Percentiles rank a stretch among this genome's conserved stretches.
Evolutionary conservation across 2,888 invertebrate species (phyloP).

Genomic region (Apocheima hispidaria): DNA sequence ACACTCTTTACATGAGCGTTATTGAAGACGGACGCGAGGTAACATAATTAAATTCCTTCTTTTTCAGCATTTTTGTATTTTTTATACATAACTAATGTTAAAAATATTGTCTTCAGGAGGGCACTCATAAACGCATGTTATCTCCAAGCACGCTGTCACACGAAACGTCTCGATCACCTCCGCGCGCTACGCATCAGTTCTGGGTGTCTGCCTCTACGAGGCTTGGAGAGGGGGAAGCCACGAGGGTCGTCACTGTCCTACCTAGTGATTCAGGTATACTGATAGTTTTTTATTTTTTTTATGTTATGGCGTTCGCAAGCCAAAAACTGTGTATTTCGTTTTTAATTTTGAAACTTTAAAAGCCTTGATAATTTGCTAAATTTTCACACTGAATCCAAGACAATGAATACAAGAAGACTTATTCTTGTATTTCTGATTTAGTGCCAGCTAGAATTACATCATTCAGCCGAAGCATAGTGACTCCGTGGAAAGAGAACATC

Average conservation of each 20-base stretch:
- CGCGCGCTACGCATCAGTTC: slow-evolving; percentile 91
- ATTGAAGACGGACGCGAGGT: slow-evolving; percentile 91
- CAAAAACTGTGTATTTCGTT: too few relatives aligned
- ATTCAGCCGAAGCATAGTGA: slow-evolving; percentile 91
- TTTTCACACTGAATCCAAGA: too few relatives aligned
- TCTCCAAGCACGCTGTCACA: slow-evolving; percentile 90
- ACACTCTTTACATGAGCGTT: slow-evolving; percentile 93
- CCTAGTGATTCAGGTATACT: slow-evolving; percentile 89
- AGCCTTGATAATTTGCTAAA: background rate
- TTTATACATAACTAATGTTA: background rate
- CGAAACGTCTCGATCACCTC: slow-evolving; percentile 90
- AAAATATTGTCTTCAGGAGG: slow-evolving; percentile 82
- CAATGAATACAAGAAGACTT: background rate
- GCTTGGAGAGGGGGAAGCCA: slow-evolving; percentile 94
- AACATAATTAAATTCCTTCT: too few relatives aligned
- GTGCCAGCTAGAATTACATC: slow-evolving; percentile 96
- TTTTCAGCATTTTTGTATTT: too few relatives aligned
- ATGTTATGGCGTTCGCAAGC: too few relatives aligned
- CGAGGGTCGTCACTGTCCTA: slow-evolving; percentile 91
- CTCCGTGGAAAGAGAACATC: slow-evolving; percentile 95
- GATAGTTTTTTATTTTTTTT: too few relatives aligned
- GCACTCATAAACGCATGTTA: slow-evolving; percentile 91
- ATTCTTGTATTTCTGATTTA: slow-evolving; percentile 54
- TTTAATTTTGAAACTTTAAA: too few relatives aligned
- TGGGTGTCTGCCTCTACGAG: slow-evolving; percentile 91